Percentiles rank a stretch among this genome's conserved stretches.
phyloP scores from a whole-genome alignment of 2,797 vertebrate genomes.

The Ceryle rudis region DNA sequence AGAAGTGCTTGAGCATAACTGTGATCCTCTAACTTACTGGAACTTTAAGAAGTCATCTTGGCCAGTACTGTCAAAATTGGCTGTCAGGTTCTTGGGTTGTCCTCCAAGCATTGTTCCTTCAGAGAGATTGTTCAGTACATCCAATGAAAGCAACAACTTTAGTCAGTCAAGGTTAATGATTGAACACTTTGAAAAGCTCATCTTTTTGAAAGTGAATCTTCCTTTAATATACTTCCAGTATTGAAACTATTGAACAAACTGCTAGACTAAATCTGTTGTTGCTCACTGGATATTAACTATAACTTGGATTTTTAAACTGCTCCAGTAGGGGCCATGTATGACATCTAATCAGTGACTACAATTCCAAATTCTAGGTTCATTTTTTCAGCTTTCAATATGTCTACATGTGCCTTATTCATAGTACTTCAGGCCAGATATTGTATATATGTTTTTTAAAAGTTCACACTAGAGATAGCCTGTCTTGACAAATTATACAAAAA shows the following conservation, averaged over 20 bases:
- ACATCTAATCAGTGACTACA: constrained; percentile 75
- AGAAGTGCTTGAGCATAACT: constrained; percentile 97
- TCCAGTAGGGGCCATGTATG: constrained; percentile 82
- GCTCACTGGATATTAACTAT: constrained; percentile 68
- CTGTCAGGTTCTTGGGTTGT: constrained; percentile 94
- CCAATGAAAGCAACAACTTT: constrained; percentile 87
- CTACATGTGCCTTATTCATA: constrained; percentile 98
- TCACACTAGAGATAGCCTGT: constrained; percentile 82
- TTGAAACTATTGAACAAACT: constrained; percentile 80
- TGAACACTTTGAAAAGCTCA: constrained; percentile 96
- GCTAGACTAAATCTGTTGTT: constrained; percentile 64
- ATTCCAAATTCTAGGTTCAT: constrained; percentile 78
- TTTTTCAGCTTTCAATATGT: constrained; percentile 77
- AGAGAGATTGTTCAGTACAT: constrained; percentile 94
- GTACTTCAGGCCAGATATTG: constrained; percentile 94
- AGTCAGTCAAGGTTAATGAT: constrained; percentile 90
- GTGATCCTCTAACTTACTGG: constrained; percentile 98
- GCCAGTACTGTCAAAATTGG: constrained; percentile 93
- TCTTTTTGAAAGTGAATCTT: constrained; percentile 99
- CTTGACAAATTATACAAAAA: constrained; percentile 68
- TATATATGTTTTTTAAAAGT: constrained; percentile 85
- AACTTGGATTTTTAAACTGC: constrained; percentile 69
- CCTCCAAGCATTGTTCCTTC: constrained; percentile 94
- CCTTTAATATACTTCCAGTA: constrained; percentile 99
- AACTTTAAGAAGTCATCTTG: constrained; percentile 94